Conservation (phyloP, 2,113 vertebrate species). For the Polyodon spathula region DNA sequence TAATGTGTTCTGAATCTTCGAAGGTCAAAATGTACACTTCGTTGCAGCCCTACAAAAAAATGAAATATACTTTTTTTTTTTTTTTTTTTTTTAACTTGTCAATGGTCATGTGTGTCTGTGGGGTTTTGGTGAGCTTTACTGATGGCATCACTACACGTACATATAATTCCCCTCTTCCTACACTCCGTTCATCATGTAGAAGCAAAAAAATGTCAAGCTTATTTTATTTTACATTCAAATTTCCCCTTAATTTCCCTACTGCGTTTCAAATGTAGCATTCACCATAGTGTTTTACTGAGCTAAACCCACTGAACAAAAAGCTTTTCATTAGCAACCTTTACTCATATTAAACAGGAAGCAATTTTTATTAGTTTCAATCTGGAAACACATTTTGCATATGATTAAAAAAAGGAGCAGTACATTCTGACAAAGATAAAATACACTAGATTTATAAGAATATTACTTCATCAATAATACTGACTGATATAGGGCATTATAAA, state of each 20-base stretch:
- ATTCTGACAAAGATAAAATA: slow-evolving; percentile 1
- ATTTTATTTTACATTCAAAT: too few species aligned
- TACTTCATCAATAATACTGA: slow-evolving; percentile 14
- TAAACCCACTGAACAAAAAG: background rate
- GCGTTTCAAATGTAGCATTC: too few species aligned
- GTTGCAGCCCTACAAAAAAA: too few species aligned
- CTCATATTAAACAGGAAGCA: slow-evolving; percentile 18
- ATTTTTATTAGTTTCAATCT: slow-evolving; percentile 10
- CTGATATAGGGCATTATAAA: background rate
- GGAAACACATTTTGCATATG: slow-evolving; percentile 10
- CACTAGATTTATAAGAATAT: slow-evolving; percentile 8
- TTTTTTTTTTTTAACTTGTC: too few species aligned
- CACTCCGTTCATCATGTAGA: background rate
- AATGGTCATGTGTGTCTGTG: too few species aligned
- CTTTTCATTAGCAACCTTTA: slow-evolving; percentile 20
- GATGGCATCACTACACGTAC: background rate
- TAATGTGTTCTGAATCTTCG: too few species aligned
- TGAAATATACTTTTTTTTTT: too few species aligned
- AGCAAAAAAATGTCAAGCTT: background rate
- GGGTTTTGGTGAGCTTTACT: background rate
- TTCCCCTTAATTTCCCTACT: too few species aligned
- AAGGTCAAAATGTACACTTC: too few species aligned
- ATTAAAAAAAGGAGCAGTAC: background rate
- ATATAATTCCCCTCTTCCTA: background rate
- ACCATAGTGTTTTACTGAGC: background rate